Percentiles rank a stretch among this genome's conserved stretches.
phyloP scores from a whole-genome alignment of 2,797 vertebrate species.

The Falco biarmicus region DNA sequence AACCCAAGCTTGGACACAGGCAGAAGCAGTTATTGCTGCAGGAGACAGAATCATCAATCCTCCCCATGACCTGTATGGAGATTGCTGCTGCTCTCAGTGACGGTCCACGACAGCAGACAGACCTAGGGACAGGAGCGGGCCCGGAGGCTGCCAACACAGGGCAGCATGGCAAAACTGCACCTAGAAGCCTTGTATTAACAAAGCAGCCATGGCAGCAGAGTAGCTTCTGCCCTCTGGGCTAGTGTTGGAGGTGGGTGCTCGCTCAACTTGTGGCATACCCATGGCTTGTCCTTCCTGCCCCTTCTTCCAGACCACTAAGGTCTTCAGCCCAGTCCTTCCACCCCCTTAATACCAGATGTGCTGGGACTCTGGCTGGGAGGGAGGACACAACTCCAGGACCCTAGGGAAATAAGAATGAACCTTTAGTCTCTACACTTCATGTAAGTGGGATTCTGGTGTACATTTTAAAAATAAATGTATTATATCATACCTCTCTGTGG shows the following conservation, averaged over 20 bases:
- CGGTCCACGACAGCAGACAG: neutral
- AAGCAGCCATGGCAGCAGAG: neutral
- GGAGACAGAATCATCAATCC: neutral
- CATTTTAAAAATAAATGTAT: conserved; percentile 4
- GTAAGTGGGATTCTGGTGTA: neutral
- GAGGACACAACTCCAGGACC: neutral
- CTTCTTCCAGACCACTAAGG: neutral
- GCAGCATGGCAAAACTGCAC: neutral
- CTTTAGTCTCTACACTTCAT: neutral
- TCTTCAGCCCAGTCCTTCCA: neutral
- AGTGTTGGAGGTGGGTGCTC: neutral
- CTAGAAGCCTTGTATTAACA: neutral
- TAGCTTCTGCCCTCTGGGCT: neutral
- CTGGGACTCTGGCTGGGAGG: neutral
- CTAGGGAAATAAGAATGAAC: neutral
- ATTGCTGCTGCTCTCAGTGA: neutral
- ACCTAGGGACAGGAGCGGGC: neutral
- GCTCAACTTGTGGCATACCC: rapidly evolving
- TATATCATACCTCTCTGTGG: neutral
- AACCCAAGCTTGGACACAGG: neutral
- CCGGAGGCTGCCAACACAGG: neutral
- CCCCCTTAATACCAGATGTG: neutral
- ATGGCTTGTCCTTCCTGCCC: neutral
- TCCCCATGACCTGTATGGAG: neutral
- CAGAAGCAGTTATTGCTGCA: neutral